Percentiles rank a stretch among this genome's conserved stretches.
Conservation (phyloP, 2,888 invertebrate genomes). For the Monoplex corrugatus region DNA sequence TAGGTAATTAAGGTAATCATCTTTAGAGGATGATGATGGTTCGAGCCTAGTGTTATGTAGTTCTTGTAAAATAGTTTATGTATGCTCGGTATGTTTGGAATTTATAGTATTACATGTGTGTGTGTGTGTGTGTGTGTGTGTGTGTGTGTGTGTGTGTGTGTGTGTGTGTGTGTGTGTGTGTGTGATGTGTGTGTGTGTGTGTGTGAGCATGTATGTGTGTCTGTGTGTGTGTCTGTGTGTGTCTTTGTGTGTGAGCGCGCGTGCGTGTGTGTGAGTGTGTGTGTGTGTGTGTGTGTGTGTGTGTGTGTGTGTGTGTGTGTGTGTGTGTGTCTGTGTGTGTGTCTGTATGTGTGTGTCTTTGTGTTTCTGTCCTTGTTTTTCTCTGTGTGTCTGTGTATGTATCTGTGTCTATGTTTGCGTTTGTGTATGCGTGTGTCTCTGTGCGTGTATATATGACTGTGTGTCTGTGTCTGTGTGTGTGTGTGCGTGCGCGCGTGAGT, state of each 20-base stretch:
- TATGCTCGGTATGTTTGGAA: too few species aligned
- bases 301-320: conserved; percentile 16
- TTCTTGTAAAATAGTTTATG: too few species aligned
- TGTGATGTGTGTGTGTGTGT: conserved; percentile 40
- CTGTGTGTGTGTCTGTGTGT: conserved; percentile 5
- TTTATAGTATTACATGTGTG: background rate
- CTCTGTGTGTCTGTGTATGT: conserved; percentile 17
- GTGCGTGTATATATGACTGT: conserved; percentile 19
- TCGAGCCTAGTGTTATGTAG: too few species aligned
- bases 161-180: conserved; percentile 35
- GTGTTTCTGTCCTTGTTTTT: background rate
- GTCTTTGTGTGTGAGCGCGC: conserved; percentile 19
- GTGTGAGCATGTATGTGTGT: background rate
- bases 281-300: background rate
- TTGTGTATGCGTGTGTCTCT: background rate
- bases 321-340: conserved; percentile 39
- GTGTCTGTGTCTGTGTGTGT: conserved; percentile 21
- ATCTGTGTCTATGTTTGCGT: background rate
- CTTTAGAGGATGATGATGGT: too few species aligned
- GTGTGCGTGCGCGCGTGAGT: background rate
- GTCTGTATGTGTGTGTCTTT: conserved; percentile 31
- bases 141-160: conserved; percentile 41
- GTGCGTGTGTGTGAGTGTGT: background rate
- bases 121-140: conserved; percentile 35
- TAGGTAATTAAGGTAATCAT: too few species aligned